phyloP scores from a whole-genome alignment of 53 echinoderm and acorn worm species.

The Pentamera pediparva region DNA sequence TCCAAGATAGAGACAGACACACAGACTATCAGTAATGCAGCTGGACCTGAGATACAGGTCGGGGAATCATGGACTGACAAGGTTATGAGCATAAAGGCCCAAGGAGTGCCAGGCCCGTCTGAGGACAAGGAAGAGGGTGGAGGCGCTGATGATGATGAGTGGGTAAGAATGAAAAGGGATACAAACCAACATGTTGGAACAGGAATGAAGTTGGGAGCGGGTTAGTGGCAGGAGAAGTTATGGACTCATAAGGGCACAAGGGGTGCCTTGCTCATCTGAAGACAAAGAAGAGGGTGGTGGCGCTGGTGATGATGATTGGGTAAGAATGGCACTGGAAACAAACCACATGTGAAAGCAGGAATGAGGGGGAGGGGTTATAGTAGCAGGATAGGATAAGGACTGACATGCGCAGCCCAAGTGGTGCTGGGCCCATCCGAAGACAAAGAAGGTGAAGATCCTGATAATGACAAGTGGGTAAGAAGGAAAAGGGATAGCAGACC shows the following conservation, averaged over 20 bases:
- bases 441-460: slow-evolving; percentile 61
- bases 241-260: too few species aligned
- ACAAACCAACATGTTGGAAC: too few species aligned
- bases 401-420: too few species aligned
- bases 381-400: too few species aligned
- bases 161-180: too few species aligned
- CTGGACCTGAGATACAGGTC: slow-evolving; percentile 61
- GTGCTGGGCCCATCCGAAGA: slow-evolving; percentile 19
- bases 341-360: too few species aligned
- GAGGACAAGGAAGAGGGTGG: slow-evolving; percentile 43
- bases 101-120: slow-evolving; percentile 45
- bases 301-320: slow-evolving; percentile 98
- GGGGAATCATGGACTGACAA: slow-evolving; percentile 99
- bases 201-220: too few species aligned
- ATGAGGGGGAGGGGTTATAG: too few species aligned
- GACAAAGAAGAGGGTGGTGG: slow-evolving; percentile 57
- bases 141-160: slow-evolving; percentile 97
- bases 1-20: slow-evolving; percentile 70
- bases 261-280: too few species aligned
- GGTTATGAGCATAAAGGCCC: slow-evolving; percentile 80
- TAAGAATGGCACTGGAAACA: too few species aligned
- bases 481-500: too few species aligned
- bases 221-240: too few species aligned
- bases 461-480: slow-evolving; percentile 97
- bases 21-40: slow-evolving; percentile 73